Conservation (phyloP, 1,140 invertebrate genomes). For the Penaeus chinensis region DNA sequence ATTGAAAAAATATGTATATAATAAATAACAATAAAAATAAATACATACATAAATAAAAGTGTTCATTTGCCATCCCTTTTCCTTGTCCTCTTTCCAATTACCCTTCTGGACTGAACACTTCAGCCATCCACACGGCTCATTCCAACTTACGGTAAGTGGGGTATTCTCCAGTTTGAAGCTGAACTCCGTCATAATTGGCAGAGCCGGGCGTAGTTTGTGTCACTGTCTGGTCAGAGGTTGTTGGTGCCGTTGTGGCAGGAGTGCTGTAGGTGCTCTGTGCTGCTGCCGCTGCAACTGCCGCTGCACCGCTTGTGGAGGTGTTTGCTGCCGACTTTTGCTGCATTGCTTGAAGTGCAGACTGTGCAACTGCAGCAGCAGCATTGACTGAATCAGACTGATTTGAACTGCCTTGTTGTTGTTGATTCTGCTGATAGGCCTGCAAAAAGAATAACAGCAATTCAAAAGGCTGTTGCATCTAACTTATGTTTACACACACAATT, state of each 20-base stretch:
- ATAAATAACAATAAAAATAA: too few relatives aligned
- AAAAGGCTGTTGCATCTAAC: background rate
- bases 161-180: slow-evolving; percentile 41
- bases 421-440: slow-evolving; percentile 57
- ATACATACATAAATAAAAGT: too few relatives aligned
- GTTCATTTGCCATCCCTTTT: too few relatives aligned
- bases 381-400: slow-evolving; percentile 77
- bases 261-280: slow-evolving; percentile 49
- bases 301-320: slow-evolving; percentile 39
- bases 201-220: slow-evolving; percentile 43
- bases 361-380: slow-evolving; percentile 89
- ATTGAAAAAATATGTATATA: background rate
- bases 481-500: background rate
- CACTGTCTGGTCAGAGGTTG: slow-evolving; percentile 28
- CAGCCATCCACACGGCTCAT: too few relatives aligned
- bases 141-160: slow-evolving; percentile 56
- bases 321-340: slow-evolving; percentile 69
- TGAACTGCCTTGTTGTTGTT: slow-evolving; percentile 51
- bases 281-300: slow-evolving; percentile 61
- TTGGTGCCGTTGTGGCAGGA: slow-evolving; percentile 37
- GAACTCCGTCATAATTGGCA: slow-evolving; percentile 51
- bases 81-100: background rate
- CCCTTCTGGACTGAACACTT: slow-evolving; percentile 27
- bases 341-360: slow-evolving; percentile 85
- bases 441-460: background rate